Base-by-base conservation (phyloP, 1,140 invertebrate genomes). In the Pogonus chalceus region DNA sequence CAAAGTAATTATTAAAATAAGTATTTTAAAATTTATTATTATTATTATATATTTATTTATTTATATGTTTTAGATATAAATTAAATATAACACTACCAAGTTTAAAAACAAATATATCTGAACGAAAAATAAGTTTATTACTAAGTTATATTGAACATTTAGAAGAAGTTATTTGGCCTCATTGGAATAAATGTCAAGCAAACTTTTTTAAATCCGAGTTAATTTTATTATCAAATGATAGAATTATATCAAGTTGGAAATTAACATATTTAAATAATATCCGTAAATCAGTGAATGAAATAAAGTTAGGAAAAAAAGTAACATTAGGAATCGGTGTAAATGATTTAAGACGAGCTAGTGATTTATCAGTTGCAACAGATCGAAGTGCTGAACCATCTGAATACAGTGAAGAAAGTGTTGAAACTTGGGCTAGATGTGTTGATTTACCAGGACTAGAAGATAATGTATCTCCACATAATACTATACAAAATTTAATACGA, bases 361-460 rank as follows among this genome's bases (percentile, higher is more conserved):
- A 43, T 16, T 4, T 43, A 16, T 43, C 37, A 12, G 37, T 16
- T 4, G 3, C 18, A 4, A 43, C 37, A 12, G 37, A 43, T 18
- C 37, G 37, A 12, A 43, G 37, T 16, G 37, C 37, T 10, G 37
- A 79, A 2, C 79, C 82, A 14, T 80, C 81, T 0, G 84, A 87
- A 58, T 76, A 83, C 23, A 87, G 83, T 56, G 85, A 88, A 65
- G 85, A 87, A 58, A 84, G 87, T 57, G 72, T 78, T 54, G 87
- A 89, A 64, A 75, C 82, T 43, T 86, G 84, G 77, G 83, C 85
- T 2, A 74, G 84, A 43, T 81, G 78, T 16, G 79, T 88, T 1
- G 85, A 88, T 65, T 74, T 89, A 22, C 87, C 86, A 16, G 85
- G 88, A 7, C 87, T 92, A 58, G 88, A 92, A 64, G 89, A 91